Base-by-base conservation (phyloP, 2,797 vertebrate genomes). In the Oophaga sylvatica region DNA sequence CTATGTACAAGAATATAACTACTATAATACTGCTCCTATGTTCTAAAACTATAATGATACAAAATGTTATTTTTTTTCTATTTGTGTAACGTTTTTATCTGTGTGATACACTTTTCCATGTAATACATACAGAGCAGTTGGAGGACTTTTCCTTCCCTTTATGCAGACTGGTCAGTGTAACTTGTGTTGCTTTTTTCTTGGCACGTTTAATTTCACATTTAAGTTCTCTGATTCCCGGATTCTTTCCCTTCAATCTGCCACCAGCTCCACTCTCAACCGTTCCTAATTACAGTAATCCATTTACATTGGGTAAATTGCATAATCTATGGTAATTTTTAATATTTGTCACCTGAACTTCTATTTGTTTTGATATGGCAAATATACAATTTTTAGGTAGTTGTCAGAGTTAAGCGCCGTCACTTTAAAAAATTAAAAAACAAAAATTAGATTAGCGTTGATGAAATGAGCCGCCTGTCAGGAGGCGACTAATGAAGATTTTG, bases 281-380 rank as follows among this genome's bases (percentile, higher is more conserved):
- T 91, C 80, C 41, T 93, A 93, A 94, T 93, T 93, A 91, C 85
- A 93, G 76, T 90, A 92, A 93, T 94, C 87, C 92, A 89, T 93
- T 93, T 91, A 87, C 90, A 62, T 60, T 13, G 73, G 90, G 79
- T 93, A 93, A 83, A 93, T 94, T 9, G 0, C 82, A 91, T 93
- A 94, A 93, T 81, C 89, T 92, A 81, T 90, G 90, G 89, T 94
- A 93, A 94, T 93, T 94, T 91, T 29, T 93, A 92, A 86, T 91
- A 92, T 90, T 79, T 90, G 91, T 94, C 91, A 94, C 92, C 89
- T 92, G 88, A 87, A 92, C 89, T 70, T 89, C 41, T 91, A 3
- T 92, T 94, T 92, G 87, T 91, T 91, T 91, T 93, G 93, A 92
- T 89, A 90, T 87, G 90, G 91, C 92, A 90, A 93, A 93, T 94